Base-by-base conservation (phyloP, 2,888 invertebrate genomes). In the Bembecia ichneumoniformis region DNA sequence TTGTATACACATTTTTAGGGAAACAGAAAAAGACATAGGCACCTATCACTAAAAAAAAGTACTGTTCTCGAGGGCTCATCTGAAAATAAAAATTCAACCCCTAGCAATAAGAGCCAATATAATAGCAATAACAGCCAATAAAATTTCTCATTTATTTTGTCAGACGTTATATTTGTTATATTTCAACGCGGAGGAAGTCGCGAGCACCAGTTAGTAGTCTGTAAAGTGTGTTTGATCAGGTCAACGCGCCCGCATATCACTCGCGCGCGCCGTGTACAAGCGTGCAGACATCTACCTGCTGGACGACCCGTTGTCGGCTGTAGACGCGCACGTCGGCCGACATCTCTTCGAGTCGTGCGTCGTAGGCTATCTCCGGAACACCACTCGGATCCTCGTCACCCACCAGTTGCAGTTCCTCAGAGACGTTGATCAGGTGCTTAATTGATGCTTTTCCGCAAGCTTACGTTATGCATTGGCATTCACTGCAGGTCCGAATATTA, bases 261-360 rank as follows among this genome's bases (percentile, higher is more conserved):
- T 98, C 46, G 96, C 96, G 0, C 90, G 97, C 56, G 93, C 96
- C 0, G 92, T 96, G 1, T 97, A 96, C 78, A 92, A 93, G 47
- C 90, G 95, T 55, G 92, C 95, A 0, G 95, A 96, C 59, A 92
- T 97, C 57, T 97, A 96, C 70, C 77, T 97, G 13, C 80, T 97
- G 49, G 97, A 97, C 74, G 97, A 97, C 83, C 97, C 97, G 0
- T 83, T 97, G 36, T 94, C 96, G 53, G 97, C 97, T 0, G 97
- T 97, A n/a, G 97, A 97, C 80, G 91, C 96, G 0, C 94, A 95
- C 71, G 97, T 97, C 1, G 95, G 96, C 1, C 91, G 94, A 3
- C 94, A 96, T 75, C 87, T 97, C 58, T 97, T 97, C 78, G 94
- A 97, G 67, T 90, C 93, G 64, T 96, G 94, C 64, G 89, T 95